Evolutionary conservation across 2,113 vertebrate genomes (phyloP).

Genomic region (Pipa parva): DNA sequence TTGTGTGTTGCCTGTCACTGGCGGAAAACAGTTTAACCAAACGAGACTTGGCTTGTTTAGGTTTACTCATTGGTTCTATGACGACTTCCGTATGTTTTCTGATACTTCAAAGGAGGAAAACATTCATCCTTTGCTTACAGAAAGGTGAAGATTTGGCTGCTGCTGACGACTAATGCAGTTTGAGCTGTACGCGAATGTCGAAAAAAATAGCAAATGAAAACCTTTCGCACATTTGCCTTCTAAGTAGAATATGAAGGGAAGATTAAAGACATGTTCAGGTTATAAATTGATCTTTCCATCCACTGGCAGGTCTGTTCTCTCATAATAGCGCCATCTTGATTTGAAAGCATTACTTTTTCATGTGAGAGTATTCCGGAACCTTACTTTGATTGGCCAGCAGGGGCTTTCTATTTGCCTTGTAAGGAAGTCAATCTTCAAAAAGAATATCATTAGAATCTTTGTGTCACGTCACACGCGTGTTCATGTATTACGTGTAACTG

Average conservation of each 20-base stretch:
- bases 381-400: too few relatives aligned
- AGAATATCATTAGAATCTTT: too few relatives aligned
- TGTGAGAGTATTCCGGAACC: too few relatives aligned
- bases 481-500: too few relatives aligned
- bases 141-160: neutral
- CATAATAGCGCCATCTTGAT: too few relatives aligned
- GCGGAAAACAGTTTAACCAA: constrained; percentile 13
- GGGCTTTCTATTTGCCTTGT: neutral
- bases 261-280: constrained; percentile 9
- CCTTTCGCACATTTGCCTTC: neutral
- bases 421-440: neutral
- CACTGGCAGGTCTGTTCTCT: neutral
- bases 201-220: constrained; percentile 9
- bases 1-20: too few relatives aligned
- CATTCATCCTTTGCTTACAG: neutral
- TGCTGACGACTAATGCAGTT: neutral
- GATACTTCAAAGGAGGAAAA: constrained; percentile 2
- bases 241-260: neutral
- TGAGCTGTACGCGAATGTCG: neutral
- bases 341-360: neutral
- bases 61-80: neutral
- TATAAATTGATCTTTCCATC: neutral
- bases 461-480: too few relatives aligned
- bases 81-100: constrained; percentile 6
- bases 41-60: neutral